Evolutionary conservation across 1,140 invertebrate species (phyloP), one percentile per base, ranked within the genome.

Genomic region (Brachionus manjavacas): DNA sequence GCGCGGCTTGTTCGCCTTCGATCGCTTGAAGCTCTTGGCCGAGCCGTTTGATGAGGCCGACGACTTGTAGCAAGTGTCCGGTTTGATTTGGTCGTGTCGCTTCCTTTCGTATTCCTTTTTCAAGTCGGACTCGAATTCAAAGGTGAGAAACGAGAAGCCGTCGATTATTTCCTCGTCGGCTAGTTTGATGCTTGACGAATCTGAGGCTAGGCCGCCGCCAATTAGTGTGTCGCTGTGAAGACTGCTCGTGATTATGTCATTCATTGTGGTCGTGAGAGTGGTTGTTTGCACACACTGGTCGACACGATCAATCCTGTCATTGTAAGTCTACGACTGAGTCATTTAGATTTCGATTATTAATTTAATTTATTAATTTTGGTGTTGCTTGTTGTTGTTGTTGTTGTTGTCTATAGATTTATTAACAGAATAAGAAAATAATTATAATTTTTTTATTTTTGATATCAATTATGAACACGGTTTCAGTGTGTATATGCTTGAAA

Each of bases 101-200:
- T 25, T 49, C 3, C 25, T 76, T 76, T 76, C 43, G 46, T 49
- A 49, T 25, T 46, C 20, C 52, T 49, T 49, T 46, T 46, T 46
- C 20, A 76, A 28, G 6, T 76, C 41, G 25, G 39, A 3, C 25
- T 76, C 72, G 20, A 46, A 76, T 12, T 49, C 20, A 28, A 76
- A 76, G 20, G 41, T 76, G 6, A 76, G 41, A 76, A 76, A 76
- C 1, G 72, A 76, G 41, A 76, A 76, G 25, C 72, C 72, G 41
- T 76, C 72, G 43, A 76, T 76, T 76, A 76, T 74, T 12, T 39
- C 6, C 41, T 76, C 72, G 9, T 76, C 2, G 16, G 31, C 25
- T 1, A 28, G 14, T 1, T 31, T 4, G 4, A 16, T 4, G n/a
- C 8, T 20, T 20, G 52, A 0, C 16, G 16, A 55, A 20, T 20